Evolutionary conservation across 2,113 vertebrate genomes (phyloP).

Genomic region (Neodon shergylaensis): DNA sequence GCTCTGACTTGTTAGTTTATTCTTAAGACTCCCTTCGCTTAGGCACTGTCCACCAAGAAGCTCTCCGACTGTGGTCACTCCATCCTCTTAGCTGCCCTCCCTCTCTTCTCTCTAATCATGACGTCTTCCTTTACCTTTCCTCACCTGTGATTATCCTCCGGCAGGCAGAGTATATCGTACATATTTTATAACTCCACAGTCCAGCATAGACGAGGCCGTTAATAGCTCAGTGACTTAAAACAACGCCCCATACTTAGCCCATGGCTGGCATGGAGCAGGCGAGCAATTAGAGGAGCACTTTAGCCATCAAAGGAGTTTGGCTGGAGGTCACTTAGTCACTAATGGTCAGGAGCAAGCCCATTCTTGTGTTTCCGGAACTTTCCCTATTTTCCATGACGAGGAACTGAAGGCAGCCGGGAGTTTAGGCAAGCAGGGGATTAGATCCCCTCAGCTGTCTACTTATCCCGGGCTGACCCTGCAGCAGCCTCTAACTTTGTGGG

Average conservation of each 20-base stretch:
- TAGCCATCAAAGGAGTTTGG: not conserved
- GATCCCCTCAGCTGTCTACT: not conserved
- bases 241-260: not conserved
- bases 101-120: not conserved
- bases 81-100: not conserved
- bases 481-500: not conserved
- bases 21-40: not conserved
- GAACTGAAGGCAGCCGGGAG: not conserved
- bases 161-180: constrained; percentile 45
- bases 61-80: not conserved
- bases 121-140: not conserved
- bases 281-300: not conserved
- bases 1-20: not conserved
- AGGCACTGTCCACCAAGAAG: not conserved
- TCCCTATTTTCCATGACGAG: not conserved
- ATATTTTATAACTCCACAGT: constrained; percentile 41
- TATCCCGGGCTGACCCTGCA: not conserved
- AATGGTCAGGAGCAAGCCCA: not conserved
- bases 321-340: not conserved
- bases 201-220: constrained; percentile 12
- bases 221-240: constrained; percentile 34
- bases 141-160: constrained; percentile 19
- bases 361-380: constrained; percentile 34
- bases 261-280: not conserved
- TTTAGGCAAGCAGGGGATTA: not conserved